Conservation (phyloP, 2,888 invertebrate genomes). For the Eristalis arbustorum region DNA sequence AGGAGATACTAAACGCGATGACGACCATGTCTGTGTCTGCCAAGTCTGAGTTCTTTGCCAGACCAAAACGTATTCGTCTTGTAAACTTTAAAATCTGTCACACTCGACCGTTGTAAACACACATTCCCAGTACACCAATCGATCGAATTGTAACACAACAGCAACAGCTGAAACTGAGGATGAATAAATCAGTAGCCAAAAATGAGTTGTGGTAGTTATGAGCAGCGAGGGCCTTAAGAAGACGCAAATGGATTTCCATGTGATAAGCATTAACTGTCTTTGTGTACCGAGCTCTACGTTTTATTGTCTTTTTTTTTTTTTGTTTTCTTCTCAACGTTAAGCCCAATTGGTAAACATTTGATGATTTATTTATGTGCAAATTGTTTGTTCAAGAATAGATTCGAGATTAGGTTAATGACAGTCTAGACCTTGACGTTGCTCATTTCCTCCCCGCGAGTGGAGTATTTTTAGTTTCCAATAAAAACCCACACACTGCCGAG, state of each 20-base stretch:
- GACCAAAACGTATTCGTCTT: background rate
- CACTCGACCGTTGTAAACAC: background rate
- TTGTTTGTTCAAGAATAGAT: constrained; percentile 30
- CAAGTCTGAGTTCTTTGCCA: background rate
- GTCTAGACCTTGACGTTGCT: constrained; percentile 2
- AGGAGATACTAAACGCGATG: background rate
- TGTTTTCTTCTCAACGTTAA: background rate
- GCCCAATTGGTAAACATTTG: constrained; percentile 37
- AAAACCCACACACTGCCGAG: background rate
- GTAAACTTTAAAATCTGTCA: background rate
- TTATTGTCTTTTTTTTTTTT: background rate
- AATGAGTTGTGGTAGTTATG: constrained; percentile 7
- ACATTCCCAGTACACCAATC: background rate
- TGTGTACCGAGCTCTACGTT: background rate
- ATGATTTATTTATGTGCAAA: constrained; percentile 48
- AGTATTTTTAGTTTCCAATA: background rate
- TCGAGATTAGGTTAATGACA: constrained; percentile 28
- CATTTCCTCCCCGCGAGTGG: background rate
- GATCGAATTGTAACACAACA: background rate
- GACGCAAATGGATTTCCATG: constrained; percentile 6
- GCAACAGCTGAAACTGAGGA: background rate
- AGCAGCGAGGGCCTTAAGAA: constrained; percentile 4
- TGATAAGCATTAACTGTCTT: constrained; percentile 17
- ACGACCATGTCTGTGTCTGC: background rate
- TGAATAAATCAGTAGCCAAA: constrained; percentile 35